These are phyloP conservation scores for Lepidochrysops patricia DNA, from an alignment of 2,888 invertebrate genomes.

Conservation along the genomic window DNA sequence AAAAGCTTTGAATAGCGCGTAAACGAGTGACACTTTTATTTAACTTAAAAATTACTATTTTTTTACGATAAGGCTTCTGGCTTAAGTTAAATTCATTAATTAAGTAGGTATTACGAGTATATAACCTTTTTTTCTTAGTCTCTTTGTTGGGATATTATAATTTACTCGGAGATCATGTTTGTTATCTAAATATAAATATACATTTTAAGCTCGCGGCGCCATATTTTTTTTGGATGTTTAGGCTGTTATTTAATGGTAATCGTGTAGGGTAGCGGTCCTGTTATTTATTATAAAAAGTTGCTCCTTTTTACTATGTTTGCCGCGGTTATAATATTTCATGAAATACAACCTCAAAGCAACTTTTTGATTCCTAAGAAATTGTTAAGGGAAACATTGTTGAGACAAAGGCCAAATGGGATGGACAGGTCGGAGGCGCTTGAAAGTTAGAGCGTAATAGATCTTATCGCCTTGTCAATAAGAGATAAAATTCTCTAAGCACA, in stretches of 20 bases:
- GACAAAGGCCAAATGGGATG: too few relatives aligned
- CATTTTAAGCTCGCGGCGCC: conserved; percentile 12
- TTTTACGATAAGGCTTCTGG: too few relatives aligned
- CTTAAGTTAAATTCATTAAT: too few relatives aligned
- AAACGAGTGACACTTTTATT: too few relatives aligned
- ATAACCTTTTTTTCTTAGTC: neutral
- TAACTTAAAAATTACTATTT: too few relatives aligned
- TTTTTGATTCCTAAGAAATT: neutral
- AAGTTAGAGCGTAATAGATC: too few relatives aligned
- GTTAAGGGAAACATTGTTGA: neutral
- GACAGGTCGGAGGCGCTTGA: too few relatives aligned
- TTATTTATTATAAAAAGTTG: conserved; percentile 14
- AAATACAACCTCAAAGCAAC: neutral
- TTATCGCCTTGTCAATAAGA: too few relatives aligned
- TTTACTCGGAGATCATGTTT: conserved; percentile 13
- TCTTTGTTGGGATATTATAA: neutral
- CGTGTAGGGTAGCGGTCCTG: conserved; percentile 3
- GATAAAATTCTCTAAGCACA: too few relatives aligned
- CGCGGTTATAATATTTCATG: neutral
- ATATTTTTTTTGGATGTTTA: conserved; percentile 13
- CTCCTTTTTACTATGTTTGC: neutral
- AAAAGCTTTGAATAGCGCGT: too few relatives aligned
- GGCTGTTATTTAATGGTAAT: conserved; percentile 15
- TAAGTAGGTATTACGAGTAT: too few relatives aligned
- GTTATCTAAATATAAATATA: conserved; percentile 14